phyloP scores from a whole-genome alignment of 2,888 invertebrate genomes.

The Arge pagana region DNA sequence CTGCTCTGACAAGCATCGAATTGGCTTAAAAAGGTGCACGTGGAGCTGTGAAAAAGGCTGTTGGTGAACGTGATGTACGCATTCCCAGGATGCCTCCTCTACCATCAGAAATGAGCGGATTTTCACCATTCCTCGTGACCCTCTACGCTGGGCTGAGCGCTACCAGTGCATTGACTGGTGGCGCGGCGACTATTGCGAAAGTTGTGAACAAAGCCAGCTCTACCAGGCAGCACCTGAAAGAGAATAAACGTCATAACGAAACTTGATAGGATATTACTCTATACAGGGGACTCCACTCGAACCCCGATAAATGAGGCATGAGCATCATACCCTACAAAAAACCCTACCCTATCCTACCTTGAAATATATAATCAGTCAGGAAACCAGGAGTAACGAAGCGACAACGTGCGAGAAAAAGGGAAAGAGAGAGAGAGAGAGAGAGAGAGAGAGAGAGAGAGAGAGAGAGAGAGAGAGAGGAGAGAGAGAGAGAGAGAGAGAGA shows the following conservation, averaged over 20 bases:
- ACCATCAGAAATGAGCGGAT: constrained; percentile 47
- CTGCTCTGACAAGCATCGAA: constrained; percentile 31
- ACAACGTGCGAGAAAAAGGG: too few species aligned
- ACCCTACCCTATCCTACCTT: too few species aligned
- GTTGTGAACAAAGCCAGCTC: constrained; percentile 14
- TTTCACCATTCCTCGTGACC: constrained; percentile 26
- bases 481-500: neutral
- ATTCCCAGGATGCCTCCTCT: constrained; percentile 44
- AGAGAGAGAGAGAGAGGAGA: neutral
- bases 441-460: constrained; percentile 10
- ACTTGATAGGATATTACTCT: constrained; percentile 12
- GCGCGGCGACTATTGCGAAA: constrained; percentile 14
- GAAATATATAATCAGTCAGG: too few species aligned
- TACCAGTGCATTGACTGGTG: constrained; percentile 25
- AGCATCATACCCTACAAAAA: too few species aligned
- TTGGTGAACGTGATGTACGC: too few species aligned
- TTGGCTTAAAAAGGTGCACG: constrained; percentile 22
- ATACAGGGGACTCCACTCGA: constrained; percentile 14
- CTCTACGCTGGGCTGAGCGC: constrained; percentile 12
- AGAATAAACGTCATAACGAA: constrained; percentile 23
- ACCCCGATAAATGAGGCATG: too few species aligned
- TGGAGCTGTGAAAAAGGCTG: too few species aligned
- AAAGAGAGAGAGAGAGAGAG: neutral
- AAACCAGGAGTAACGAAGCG: constrained; percentile 1
- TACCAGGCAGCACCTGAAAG: constrained; percentile 16